Conservation (phyloP, 2,888 invertebrate species). For the Stegophylla sp. region DNA sequence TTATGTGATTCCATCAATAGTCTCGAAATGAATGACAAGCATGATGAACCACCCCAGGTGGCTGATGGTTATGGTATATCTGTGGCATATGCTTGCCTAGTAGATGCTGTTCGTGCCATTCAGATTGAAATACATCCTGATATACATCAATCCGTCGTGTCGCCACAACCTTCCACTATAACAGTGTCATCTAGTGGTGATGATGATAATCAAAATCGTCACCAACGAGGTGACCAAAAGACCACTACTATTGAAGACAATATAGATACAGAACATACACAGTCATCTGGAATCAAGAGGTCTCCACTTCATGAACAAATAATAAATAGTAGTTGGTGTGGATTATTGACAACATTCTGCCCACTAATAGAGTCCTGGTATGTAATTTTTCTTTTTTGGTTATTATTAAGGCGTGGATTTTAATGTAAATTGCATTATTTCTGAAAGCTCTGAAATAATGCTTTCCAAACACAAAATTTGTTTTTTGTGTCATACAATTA, state of each 20-base stretch:
- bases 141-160: slow-evolving; percentile 22
- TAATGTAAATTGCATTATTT: too few species aligned
- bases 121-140: slow-evolving; percentile 72
- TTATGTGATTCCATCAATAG: slow-evolving; percentile 66
- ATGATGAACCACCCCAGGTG: slow-evolving; percentile 89
- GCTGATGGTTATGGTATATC: slow-evolving; percentile 98
- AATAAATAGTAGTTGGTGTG: slow-evolving; percentile 94
- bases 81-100: slow-evolving; percentile 89
- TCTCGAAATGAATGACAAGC: slow-evolving; percentile 94
- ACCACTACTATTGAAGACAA: slow-evolving; percentile 67
- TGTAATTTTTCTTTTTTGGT: too few species aligned
- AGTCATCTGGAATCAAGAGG: slow-evolving; percentile 15
- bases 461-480: too few species aligned
- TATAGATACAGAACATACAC: neutral
- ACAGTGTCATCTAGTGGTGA: neutral
- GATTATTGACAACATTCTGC: slow-evolving; percentile 87
- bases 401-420: too few species aligned
- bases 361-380: slow-evolving; percentile 89
- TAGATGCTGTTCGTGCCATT: slow-evolving; percentile 89
- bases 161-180: neutral
- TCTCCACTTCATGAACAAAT: slow-evolving; percentile 72
- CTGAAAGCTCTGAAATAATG: too few species aligned
- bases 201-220: neutral
- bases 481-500: too few species aligned
- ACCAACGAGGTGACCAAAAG: neutral